Evolutionary conservation across 1,140 invertebrate species (phyloP).

Genomic region (Brachionus sp.): DNA sequence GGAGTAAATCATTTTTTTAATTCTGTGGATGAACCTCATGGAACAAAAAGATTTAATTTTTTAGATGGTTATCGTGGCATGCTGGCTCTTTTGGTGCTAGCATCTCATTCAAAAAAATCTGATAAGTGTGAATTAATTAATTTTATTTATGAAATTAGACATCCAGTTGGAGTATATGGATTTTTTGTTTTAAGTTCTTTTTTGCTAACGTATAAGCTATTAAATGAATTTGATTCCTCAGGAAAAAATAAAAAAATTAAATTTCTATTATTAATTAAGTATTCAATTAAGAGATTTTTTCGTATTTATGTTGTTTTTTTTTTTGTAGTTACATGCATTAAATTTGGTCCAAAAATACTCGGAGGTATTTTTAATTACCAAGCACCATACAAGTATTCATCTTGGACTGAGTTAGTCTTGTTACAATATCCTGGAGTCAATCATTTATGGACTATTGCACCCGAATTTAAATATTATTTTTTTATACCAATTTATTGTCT

Average conservation of each 20-base stretch:
- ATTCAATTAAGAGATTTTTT: constrained; percentile 7
- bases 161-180: neutral
- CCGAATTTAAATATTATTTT: constrained; percentile 43
- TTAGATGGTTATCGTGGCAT: constrained; percentile 35
- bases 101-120: constrained; percentile 13
- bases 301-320: constrained; percentile 36
- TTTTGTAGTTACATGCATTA: neutral
- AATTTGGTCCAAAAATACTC: neutral
- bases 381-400: neutral
- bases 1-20: neutral
- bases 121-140: constrained; percentile 10
- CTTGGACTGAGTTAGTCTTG: neutral
- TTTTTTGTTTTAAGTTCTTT: constrained; percentile 39
- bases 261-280: neutral
- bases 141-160: neutral
- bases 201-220: constrained; percentile 2
- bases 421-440: neutral
- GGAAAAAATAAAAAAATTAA: neutral
- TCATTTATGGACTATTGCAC: constrained; percentile 41
- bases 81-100: constrained; percentile 2
- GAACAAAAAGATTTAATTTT: neutral
- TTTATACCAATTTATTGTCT: constrained; percentile 31
- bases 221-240: neutral
- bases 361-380: neutral
- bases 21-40: neutral